Base-by-base conservation (phyloP, 2,888 invertebrate species). In the Eledona agricola region DNA sequence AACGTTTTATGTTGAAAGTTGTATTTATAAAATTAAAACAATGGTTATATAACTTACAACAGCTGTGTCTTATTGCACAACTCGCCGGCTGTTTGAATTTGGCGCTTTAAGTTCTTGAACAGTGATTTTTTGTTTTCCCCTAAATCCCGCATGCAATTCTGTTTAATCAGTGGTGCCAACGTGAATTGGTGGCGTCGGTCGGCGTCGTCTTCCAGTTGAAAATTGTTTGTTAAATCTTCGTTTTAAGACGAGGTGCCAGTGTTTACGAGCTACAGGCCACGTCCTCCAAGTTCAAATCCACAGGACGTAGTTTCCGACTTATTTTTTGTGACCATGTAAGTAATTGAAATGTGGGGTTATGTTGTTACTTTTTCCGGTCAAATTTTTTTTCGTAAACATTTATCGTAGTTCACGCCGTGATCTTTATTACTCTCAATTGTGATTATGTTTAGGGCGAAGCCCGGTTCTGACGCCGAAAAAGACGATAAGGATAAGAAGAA, bases 371-470 rank as follows among this genome's bases (percentile, higher is more conserved):
- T 29, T 11, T 34, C 4, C 4, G 11, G 16, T 34, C 3, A 1
- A 10, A 16, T 15, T 32, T 32, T n/a, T n/a, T n/a, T n/a, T n/a
- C n/a, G n/a, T n/a, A n/a, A n/a, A n/a, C n/a, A n/a, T n/a, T n/a
- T n/a, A n/a, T n/a, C n/a, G n/a, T n/a, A n/a, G n/a, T n/a, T n/a
- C n/a, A n/a, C n/a, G n/a, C n/a, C n/a, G n/a, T n/a, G n/a, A n/a
- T n/a, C n/a, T n/a, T n/a, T n/a, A n/a, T n/a, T n/a, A n/a, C n/a
- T n/a, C n/a, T n/a, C n/a, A n/a, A n/a, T n/a, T n/a, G n/a, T n/a
- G n/a, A n/a, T n/a, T n/a, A n/a, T n/a, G n/a, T n/a, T 51, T 72
- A 90, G 90, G 90, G 89, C 89, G 66, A 85, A 87, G 69, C 87
- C 86, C 70, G 84, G 86, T 69, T 85, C 87, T 43, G 87, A 88